These are phyloP conservation scores for Trachemys scripta DNA, from an alignment of 2,113 vertebrate species.

Conservation along the genomic window DNA sequence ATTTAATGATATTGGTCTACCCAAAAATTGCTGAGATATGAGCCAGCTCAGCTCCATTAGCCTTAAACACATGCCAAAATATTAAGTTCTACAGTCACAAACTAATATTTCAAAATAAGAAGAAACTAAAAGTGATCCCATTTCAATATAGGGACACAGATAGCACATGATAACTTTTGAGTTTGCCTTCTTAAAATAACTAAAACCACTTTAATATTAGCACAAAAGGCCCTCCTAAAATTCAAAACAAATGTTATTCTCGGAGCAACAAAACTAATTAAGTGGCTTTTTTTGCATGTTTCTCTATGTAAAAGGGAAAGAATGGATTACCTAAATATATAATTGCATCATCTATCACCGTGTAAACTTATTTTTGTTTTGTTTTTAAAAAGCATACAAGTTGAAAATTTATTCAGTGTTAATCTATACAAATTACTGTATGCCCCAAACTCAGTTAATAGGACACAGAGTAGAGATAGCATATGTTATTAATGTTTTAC, in stretches of 20 bases:
- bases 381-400: not conserved
- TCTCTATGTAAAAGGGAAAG: not conserved
- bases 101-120: not conserved
- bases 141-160: conserved; percentile 9
- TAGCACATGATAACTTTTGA: not conserved
- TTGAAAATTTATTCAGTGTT: not conserved
- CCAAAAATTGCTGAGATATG: not conserved
- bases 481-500: too few species aligned
- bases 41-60: not conserved
- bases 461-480: too few species aligned
- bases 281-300: not conserved
- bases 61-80: not conserved
- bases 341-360: not conserved
- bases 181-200: not conserved
- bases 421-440: not conserved
- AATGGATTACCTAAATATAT: not conserved
- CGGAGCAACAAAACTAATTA: not conserved
- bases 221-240: not conserved
- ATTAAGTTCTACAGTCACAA: not conserved
- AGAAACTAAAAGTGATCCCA: not conserved
- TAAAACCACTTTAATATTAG: not conserved
- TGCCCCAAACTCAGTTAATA: not conserved
- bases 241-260: not conserved
- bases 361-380: not conserved
- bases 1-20: not conserved